These are phyloP conservation scores for Penaeus japonicus DNA, from an alignment of 1,140 invertebrate genomes.

Conservation along the genomic window DNA sequence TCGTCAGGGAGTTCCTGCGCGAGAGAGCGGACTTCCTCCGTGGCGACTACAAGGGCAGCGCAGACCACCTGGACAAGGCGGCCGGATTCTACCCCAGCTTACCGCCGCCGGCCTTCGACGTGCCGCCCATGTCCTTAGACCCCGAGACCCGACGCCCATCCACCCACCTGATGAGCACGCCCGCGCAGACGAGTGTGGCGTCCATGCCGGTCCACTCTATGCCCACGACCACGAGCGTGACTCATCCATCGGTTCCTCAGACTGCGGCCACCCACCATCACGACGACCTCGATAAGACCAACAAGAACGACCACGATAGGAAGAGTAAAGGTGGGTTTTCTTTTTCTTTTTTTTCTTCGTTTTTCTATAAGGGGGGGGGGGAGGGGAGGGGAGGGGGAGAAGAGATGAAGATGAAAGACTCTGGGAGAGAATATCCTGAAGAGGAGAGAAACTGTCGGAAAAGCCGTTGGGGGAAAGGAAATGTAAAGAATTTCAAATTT, in stretches of 20 bases:
- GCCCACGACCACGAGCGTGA: constrained; percentile 7
- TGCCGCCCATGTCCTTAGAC: constrained; percentile 43
- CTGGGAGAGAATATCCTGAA: too few species aligned
- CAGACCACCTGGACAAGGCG: constrained; percentile 48
- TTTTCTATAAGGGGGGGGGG: too few species aligned
- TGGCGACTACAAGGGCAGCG: constrained; percentile 54
- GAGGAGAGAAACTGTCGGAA: too few species aligned
- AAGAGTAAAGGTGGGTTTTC: constrained; percentile 25
- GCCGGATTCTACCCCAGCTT: constrained; percentile 45
- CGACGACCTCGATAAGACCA: constrained; percentile 20
- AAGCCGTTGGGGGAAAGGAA: too few species aligned
- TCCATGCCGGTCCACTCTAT: neutral
- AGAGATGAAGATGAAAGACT: too few species aligned
- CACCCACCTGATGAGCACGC: constrained; percentile 31
- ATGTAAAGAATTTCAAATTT: too few species aligned
- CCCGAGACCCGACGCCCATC: constrained; percentile 34
- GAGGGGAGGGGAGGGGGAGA: too few species aligned
- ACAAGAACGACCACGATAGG: constrained; percentile 39
- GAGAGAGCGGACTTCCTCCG: constrained; percentile 55
- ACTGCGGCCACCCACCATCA: neutral
- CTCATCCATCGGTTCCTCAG: constrained; percentile 15
- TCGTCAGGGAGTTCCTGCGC: constrained; percentile 51
- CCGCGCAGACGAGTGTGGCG: constrained; percentile 7
- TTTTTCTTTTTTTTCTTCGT: too few species aligned
- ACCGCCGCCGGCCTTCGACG: constrained; percentile 32